Percentiles rank a stretch among this genome's conserved stretches.
These are phyloP conservation scores for Ochropleura plecta DNA, from an alignment of 2,888 invertebrate species.

Conservation along the genomic window DNA sequence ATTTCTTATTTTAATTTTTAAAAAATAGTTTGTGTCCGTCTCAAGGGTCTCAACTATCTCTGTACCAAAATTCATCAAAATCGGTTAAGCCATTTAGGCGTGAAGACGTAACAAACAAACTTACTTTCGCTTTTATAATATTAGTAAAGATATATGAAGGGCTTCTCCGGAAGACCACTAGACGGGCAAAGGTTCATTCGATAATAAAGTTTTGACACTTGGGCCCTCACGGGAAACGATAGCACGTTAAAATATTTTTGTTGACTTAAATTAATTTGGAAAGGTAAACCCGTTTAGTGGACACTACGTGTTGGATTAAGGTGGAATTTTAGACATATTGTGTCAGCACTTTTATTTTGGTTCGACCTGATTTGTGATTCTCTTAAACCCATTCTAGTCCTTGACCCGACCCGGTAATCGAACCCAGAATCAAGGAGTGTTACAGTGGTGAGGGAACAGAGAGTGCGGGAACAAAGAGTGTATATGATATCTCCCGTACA, in stretches of 20 bases:
- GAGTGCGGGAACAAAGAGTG: too few species aligned
- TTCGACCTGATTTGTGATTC: background rate
- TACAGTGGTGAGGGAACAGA: too few species aligned
- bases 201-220: conserved; percentile 64
- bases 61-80: too few species aligned
- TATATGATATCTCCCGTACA: too few species aligned
- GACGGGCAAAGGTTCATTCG: conserved; percentile 53
- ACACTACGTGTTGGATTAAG: conserved; percentile 18
- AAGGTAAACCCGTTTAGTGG: conserved; percentile 52
- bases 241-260: conserved; percentile 63
- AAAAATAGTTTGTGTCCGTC: too few species aligned
- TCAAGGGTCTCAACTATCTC: too few species aligned
- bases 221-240: conserved; percentile 63
- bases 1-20: too few species aligned
- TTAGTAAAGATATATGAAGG: conserved; percentile 46
- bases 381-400: background rate
- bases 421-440: too few species aligned
- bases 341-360: background rate
- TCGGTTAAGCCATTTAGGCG: too few species aligned
- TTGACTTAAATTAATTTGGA: conserved; percentile 58
- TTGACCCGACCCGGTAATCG: too few species aligned
- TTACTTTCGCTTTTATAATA: too few species aligned
- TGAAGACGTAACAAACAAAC: too few species aligned
- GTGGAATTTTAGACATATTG: conserved; percentile 11
- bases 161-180: conserved; percentile 45